A percentile compares a stretch with the other conserved stretches of the same genome.
phyloP scores from a whole-genome alignment of 2,113 vertebrate genomes.

The Pitta sordida region DNA sequence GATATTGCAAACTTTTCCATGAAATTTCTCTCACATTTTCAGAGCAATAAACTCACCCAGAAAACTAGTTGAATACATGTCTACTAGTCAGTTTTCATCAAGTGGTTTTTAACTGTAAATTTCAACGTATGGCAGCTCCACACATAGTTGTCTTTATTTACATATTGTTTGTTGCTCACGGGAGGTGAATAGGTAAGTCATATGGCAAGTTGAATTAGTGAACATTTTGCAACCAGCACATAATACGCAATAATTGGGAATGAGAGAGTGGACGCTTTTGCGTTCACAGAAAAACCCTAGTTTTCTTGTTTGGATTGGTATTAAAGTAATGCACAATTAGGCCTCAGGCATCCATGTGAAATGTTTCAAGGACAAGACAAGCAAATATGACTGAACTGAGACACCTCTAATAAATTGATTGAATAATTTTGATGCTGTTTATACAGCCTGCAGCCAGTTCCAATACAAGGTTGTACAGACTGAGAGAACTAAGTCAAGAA shows the following conservation, averaged over 20 bases:
- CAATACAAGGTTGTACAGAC: rapidly evolving
- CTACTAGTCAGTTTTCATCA: neutral
- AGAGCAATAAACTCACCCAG: neutral
- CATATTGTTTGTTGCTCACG: neutral
- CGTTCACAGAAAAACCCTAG: neutral
- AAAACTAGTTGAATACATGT: neutral
- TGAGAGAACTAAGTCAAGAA: neutral
- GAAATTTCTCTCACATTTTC: neutral
- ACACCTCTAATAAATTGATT: neutral
- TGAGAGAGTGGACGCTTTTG: neutral
- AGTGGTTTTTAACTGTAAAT: neutral
- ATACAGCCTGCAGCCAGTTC: neutral
- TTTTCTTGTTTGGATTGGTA: neutral
- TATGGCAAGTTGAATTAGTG: neutral
- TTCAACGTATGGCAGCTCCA: neutral
- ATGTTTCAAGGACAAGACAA: neutral
- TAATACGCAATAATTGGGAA: neutral
- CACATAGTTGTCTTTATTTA: neutral
- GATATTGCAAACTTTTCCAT: neutral
- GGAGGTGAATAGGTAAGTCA: neutral
- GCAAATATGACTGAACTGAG: neutral
- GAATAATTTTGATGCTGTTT: neutral
- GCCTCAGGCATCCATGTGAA: neutral
- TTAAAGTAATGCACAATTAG: neutral
- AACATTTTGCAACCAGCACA: neutral